Base-by-base conservation (phyloP, 2,888 invertebrate genomes). In the Mystacides longicornis region DNA sequence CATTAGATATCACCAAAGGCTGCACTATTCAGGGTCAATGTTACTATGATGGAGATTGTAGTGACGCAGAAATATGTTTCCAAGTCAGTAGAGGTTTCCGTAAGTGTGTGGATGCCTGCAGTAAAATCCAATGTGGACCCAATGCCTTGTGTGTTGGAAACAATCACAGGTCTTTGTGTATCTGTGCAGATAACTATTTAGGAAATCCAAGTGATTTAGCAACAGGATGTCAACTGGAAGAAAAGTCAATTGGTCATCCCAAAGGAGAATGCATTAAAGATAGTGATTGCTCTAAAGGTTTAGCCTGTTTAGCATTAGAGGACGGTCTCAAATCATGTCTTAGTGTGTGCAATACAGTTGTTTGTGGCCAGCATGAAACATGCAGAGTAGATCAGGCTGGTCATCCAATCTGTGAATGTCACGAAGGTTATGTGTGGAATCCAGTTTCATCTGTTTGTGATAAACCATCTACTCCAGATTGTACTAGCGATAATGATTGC, bases 121-220 rank as follows among this genome's bases (percentile, higher is more conserved):
- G 86, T 61, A 90, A 90, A 72, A 77, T 89, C 27, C 91, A 92
- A 65, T 93, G 93, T 67, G 93, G 93, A 11, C 92, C 93, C 0
- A 93, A 93, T 69, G 92, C 93, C 2, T 71, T 92, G 1, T 93
- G 93, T 67, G 82, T 92, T 5, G 85, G 88, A 16, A 85, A 89
- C 65, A 86, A 87, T 66, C 93, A 93, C 69, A 81, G 87, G 60
- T 89, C 93, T 1, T 84, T 88, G 27, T 94, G 93, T 67, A 85
- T 93, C 58, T 94, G 94, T 67, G 79, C 86, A 21, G 87, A 90
- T 59, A 90, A 89, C 1, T 91, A 84, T 67, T 73, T 79, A 51
- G 94, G 93, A 23, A 87, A 89, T 70, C 92, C 93, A 0, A 85
- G 83, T 62, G 89, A 93, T 69, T 75, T 90, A 19, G 79, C 81